Evolutionary conservation across 2,888 invertebrate genomes (phyloP), one percentile per base, ranked within the genome.

Genomic region (Vandiemenella viatica): DNA sequence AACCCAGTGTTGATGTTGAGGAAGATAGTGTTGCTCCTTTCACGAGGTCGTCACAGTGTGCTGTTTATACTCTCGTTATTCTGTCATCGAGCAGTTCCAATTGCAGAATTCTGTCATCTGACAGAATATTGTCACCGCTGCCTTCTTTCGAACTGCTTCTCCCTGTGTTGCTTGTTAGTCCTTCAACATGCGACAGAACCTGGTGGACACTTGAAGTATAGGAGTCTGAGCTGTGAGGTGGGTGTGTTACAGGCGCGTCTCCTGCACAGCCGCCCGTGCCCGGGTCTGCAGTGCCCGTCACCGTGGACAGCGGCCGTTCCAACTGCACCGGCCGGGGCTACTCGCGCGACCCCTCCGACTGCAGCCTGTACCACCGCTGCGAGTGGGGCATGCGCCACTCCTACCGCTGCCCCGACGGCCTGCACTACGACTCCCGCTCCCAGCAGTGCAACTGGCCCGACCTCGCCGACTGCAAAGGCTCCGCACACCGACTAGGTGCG

Each of bases 381-480:
- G 56, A 56, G 49, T 58, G 58, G 51, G 56, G 57, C 10, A 54
- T 52, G 48, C 58, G 59, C 42, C 56, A 60, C 45, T 59, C 59
- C 18, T 62, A 62, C 53, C 53, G 57, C 20, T 65, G 65, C 49
- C 63, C 64, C 2, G 57, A 55, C 6, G 61, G 60, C 3, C 57
- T 64, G 21, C 57, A 59, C 51, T 65, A 61, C 51, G 63, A 64
- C 46, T 48, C 57, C 3, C 45, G 45, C 7, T 51, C 58, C n/a
- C 51, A 55, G 16, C 56, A 61, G n/a, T 65, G 65, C 53, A 63
- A 64, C 55, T 63, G 63, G 62, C 60, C 61, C 1, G 52, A 57
- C 5, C 50, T 57, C 6, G 62, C 59, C 22, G 53, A 53, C 6
- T 65, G 63, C 43, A 32, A 4, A n/a, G n/a, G n/a, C n/a, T n/a